Evolutionary conservation across 1,140 invertebrate genomes (phyloP).

Genomic region (Eupristina koningsbergeri): DNA sequence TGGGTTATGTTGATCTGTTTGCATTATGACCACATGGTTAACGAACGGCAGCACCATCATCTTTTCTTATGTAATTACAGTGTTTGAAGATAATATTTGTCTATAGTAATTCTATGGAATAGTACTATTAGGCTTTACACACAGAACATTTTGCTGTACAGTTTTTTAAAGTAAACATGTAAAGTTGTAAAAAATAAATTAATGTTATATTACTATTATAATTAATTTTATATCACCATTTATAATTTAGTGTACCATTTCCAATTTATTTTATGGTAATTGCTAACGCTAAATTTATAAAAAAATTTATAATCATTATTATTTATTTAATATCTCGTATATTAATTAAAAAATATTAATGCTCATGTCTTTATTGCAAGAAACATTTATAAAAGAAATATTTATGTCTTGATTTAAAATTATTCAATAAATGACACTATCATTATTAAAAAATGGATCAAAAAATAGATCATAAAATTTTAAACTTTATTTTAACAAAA

Average conservation of each 20-base stretch:
- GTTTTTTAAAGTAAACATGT: not conserved
- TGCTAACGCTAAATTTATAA: no score
- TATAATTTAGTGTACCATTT: no score
- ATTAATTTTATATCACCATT: no score
- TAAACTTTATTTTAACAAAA: constrained; percentile 10
- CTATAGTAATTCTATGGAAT: not conserved
- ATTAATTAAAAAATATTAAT: no score
- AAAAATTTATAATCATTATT: no score
- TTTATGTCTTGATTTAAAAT: not conserved
- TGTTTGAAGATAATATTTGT: not conserved
- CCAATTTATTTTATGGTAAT: no score
- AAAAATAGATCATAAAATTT: constrained; percentile 35
- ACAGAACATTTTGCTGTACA: no score
- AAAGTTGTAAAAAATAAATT: not conserved
- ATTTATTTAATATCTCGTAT: no score
- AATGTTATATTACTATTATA: no score
- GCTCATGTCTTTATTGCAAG: no score
- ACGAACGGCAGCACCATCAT: not conserved
- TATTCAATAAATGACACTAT: not conserved
- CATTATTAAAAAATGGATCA: not conserved
- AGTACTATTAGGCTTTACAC: not conserved
- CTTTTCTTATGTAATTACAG: not conserved
- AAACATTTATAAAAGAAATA: not conserved
- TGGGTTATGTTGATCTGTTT: not conserved
- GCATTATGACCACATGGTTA: not conserved